These are phyloP conservation scores for Atractosteus spatula DNA, from an alignment of 2,113 vertebrate species.

Conservation along the genomic window DNA sequence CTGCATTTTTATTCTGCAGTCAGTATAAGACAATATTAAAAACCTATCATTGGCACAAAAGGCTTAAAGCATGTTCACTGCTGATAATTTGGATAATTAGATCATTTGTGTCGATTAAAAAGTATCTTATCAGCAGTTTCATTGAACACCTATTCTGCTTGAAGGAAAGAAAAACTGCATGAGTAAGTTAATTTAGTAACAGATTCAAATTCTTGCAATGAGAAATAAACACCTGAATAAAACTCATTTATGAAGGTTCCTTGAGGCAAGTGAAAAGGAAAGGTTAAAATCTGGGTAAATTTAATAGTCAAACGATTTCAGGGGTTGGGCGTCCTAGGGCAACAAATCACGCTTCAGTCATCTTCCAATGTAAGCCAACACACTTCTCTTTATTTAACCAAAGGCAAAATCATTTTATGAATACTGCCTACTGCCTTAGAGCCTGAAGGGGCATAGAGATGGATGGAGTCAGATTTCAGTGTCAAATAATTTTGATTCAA, in stretches of 20 bases:
- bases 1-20: too few species aligned
- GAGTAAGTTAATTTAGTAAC: background rate
- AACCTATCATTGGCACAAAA: too few species aligned
- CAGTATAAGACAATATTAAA: too few species aligned
- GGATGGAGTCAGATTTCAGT: slow-evolving; percentile 32
- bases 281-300: background rate
- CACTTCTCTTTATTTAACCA: slow-evolving; percentile 33
- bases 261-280: background rate
- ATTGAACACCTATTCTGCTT: too few species aligned
- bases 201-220: background rate
- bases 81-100: too few species aligned
- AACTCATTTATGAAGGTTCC: slow-evolving; percentile 5
- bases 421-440: slow-evolving; percentile 36
- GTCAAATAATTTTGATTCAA: slow-evolving; percentile 43
- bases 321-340: slow-evolving; percentile 3
- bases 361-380: slow-evolving; percentile 1
- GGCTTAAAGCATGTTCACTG: too few species aligned
- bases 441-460: slow-evolving; percentile 32
- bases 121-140: too few species aligned
- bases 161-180: background rate
- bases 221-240: slow-evolving; percentile 10
- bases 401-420: slow-evolving; percentile 27
- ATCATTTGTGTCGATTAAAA: too few species aligned
- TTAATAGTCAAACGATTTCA: slow-evolving; percentile 17
- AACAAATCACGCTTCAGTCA: background rate